Percentiles rank a stretch among this genome's conserved stretches.
These are phyloP conservation scores for Serinus canaria DNA, from an alignment of 2,113 vertebrate genomes.

Conservation along the genomic window DNA sequence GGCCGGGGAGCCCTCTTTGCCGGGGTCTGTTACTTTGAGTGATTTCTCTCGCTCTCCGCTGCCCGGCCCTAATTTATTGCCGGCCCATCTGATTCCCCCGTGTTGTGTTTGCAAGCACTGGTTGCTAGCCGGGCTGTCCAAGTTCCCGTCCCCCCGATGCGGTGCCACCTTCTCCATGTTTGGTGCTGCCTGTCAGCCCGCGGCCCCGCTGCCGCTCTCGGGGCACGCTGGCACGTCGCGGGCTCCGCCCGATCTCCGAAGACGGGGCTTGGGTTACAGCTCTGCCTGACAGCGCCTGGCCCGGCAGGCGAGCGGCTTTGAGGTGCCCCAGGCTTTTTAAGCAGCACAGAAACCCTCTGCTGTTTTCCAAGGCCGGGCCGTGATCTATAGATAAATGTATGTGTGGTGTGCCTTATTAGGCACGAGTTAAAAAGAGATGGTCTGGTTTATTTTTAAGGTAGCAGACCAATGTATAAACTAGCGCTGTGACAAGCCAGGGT, in stretches of 20 bases:
- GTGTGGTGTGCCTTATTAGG: not conserved
- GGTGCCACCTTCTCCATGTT: conserved; percentile 80
- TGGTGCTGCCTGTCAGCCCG: conserved; percentile 72
- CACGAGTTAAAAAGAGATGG: not conserved
- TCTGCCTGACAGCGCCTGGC: not conserved
- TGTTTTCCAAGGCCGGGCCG: not conserved
- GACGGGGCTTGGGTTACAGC: conserved; percentile 53
- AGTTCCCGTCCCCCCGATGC: conserved; percentile 49
- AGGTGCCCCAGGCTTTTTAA: not conserved
- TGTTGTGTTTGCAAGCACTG: conserved; percentile 86
- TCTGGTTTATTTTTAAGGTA: conserved; percentile 19
- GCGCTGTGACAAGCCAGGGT: not conserved
- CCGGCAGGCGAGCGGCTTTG: not conserved
- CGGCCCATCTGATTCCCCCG: conserved; percentile 54
- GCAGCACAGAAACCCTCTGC: not conserved
- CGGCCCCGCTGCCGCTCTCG: conserved; percentile 20
- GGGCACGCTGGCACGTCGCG: conserved; percentile 43
- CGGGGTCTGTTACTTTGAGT: not conserved
- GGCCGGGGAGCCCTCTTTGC: not conserved
- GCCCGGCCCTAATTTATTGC: conserved; percentile 65
- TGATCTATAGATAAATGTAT: not conserved
- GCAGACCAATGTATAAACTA: not conserved
- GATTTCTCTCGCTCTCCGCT: not conserved
- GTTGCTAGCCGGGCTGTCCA: conserved; percentile 72
- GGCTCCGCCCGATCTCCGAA: conserved; percentile 24